Base-by-base conservation (phyloP, 30 jellyfish, hydroid and myxozoan species). In the Cassiopea xamachana region DNA sequence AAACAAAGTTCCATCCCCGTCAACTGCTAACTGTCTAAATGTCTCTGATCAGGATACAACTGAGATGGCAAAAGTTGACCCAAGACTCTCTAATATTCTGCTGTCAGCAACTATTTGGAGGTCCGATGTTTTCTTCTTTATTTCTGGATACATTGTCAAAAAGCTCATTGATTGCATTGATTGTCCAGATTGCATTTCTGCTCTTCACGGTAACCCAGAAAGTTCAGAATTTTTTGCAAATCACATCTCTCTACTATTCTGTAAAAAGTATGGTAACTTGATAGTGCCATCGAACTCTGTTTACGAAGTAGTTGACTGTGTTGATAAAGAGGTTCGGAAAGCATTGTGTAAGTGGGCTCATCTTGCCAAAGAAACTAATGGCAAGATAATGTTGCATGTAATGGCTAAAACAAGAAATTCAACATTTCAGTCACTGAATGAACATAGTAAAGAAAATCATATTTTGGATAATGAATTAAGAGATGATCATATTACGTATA, bases 271-370 rank as follows among this genome's bases (percentile, higher is more conserved):
- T 87, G 94, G 94, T 19, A 44, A 55, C 47, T 75, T 87, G 83
- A 14, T 74, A n/a, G 73, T 77, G 12, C 91, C 91, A n/a, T 87
- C 94, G 1, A 15, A 10, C 9, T 87, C 94, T 58, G 94, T 87
- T 17, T 58, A 2, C 83, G 58, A 46, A 18, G 94, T 75, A 59
- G 82, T 87, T 50, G 76, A 87, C 2, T 87, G 82, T 62, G 94
- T 69, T 15, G 90, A 75, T 68, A 50, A 44, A 75, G 49, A 17
- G 18, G 90, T 83, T 5, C 19, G 60, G 48, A 45, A 8, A 3
- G 83, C 83, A 18, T 75, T 87, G 73, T 87, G 90, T 61, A 86
- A 48, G 14, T 74, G 93, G 90, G 87, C 79, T 19, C 27, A 19
- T 49, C 27, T 55, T 3, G 50, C 89, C 47, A 50, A 50, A 49